Conservation (phyloP, 2,888 invertebrate genomes). For the Athetis lepigone region DNA sequence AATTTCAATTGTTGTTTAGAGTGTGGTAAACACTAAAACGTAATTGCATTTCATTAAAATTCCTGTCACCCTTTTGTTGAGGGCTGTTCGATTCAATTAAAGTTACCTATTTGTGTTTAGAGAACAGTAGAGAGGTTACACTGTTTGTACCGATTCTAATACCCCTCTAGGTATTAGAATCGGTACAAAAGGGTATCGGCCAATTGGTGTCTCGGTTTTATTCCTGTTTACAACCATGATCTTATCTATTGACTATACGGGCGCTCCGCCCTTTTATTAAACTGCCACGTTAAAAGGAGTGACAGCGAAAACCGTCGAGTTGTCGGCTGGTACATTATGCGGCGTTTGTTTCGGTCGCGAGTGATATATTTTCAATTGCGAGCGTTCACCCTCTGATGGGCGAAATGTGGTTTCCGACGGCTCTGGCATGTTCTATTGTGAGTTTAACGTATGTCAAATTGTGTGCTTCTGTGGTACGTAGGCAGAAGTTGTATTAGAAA, state of each 20-base stretch:
- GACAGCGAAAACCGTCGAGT: constrained; percentile 69
- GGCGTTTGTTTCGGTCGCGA: constrained; percentile 34
- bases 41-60: constrained; percentile 80
- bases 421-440: constrained; percentile 38
- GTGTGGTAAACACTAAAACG: constrained; percentile 64
- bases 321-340: constrained; percentile 38
- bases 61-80: constrained; percentile 78
- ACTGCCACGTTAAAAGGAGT: constrained; percentile 74
- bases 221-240: constrained; percentile 85
- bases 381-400: constrained; percentile 25
- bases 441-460: constrained; percentile 2
- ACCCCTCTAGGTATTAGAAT: too few species aligned
- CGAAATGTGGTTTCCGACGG: constrained; percentile 37
- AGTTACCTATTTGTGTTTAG: constrained; percentile 82
- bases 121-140: constrained; percentile 61
- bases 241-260: constrained; percentile 86
- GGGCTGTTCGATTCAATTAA: constrained; percentile 84
- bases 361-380: constrained; percentile 46
- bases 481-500: constrained; percentile 10
- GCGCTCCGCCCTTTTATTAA: constrained; percentile 85
- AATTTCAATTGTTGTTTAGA: constrained; percentile 60
- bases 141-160: constrained; percentile 37
- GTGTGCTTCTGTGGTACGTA: constrained; percentile 2
- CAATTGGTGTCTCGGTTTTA: constrained; percentile 80
- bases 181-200: constrained; percentile 83